A percentile compares a stretch with the other conserved stretches of the same genome.
phyloP scores from a whole-genome alignment of 2,113 vertebrate genomes.

The Egretta garzetta region DNA sequence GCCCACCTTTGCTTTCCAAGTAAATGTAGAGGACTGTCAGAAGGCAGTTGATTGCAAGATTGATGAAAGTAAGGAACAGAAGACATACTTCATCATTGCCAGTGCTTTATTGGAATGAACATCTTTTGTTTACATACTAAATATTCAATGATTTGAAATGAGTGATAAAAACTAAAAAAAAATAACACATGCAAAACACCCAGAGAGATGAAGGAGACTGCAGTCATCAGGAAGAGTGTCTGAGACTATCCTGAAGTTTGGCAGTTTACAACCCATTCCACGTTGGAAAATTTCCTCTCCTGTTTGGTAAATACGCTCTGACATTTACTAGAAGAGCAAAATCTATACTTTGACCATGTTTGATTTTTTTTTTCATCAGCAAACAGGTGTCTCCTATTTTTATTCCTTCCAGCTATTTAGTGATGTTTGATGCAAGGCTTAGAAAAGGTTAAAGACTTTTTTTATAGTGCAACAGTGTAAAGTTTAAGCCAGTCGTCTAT shows the following conservation, averaged over 20 bases:
- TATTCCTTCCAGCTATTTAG: not conserved
- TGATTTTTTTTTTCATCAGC: not conserved
- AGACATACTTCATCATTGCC: not conserved
- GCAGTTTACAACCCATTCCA: not conserved
- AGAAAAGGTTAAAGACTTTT: not conserved
- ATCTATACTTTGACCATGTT: not conserved
- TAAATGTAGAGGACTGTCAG: not conserved
- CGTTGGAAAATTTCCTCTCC: not conserved
- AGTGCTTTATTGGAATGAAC: not conserved
- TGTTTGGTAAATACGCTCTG: not conserved
- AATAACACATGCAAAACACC: rapidly evolving
- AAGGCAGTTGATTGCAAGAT: not conserved
- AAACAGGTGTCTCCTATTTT: not conserved
- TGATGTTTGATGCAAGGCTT: not conserved
- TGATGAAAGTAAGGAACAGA: not conserved
- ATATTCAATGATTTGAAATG: not conserved
- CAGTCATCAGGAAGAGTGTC: not conserved
- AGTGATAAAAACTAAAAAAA: not conserved
- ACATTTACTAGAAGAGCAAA: not conserved
- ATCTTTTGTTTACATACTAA: not conserved
- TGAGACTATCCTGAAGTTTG: not conserved
- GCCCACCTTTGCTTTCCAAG: not conserved
- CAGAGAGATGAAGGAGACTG: not conserved
- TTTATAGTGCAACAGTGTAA: not conserved
- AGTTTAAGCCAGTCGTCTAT: not conserved